These are phyloP conservation scores for Myotis yumanensis DNA, from an alignment of 2,113 vertebrate genomes.

Conservation along the genomic window DNA sequence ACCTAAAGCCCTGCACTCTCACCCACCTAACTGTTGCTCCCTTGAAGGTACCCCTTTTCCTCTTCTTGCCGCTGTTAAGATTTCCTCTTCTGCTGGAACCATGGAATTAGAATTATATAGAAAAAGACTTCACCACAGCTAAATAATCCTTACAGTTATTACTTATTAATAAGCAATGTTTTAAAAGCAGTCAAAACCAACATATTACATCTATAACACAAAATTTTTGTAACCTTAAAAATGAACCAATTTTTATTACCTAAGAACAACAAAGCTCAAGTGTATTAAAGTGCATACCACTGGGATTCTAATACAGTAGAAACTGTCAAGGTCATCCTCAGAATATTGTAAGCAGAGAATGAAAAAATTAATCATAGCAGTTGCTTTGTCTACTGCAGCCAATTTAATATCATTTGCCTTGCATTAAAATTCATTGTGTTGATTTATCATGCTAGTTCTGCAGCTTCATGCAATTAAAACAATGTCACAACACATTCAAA, in stretches of 20 bases:
- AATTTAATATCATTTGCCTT: slow-evolving; percentile 72
- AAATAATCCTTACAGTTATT: background rate
- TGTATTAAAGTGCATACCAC: background rate
- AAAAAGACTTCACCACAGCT: background rate
- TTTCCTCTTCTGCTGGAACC: background rate
- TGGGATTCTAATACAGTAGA: background rate
- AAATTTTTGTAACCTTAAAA: slow-evolving; percentile 48
- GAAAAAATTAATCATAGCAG: slow-evolving; percentile 76
- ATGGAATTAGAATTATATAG: background rate
- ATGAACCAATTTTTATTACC: background rate
- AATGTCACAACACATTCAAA: slow-evolving; percentile 74
- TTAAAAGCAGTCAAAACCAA: slow-evolving; percentile 14
- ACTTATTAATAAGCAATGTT: background rate
- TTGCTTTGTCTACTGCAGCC: slow-evolving; percentile 79
- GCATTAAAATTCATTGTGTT: slow-evolving; percentile 76
- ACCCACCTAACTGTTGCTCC: background rate
- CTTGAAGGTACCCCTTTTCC: background rate
- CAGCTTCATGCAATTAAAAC: slow-evolving; percentile 83
- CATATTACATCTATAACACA: background rate
- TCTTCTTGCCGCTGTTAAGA: background rate
- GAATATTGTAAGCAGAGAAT: slow-evolving; percentile 59
- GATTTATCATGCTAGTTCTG: slow-evolving; percentile 80
- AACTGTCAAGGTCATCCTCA: slow-evolving; percentile 70
- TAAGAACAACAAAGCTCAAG: background rate
- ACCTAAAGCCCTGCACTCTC: background rate